Conservation (phyloP, 2,113 vertebrate genomes). For the Centropus unirufus region DNA sequence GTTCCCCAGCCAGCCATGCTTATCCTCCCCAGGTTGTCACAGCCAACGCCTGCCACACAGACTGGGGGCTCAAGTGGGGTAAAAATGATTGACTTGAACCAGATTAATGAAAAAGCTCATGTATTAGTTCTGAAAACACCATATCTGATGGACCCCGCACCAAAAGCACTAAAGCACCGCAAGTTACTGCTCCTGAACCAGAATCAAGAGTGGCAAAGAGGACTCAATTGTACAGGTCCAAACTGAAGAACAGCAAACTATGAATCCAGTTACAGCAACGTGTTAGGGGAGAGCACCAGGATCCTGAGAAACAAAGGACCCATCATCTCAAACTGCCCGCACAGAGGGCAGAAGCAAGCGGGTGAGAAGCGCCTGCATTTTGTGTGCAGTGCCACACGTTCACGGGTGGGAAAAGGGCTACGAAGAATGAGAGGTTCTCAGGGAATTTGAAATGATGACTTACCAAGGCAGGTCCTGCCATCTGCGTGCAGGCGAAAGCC, state of each 20-base stretch:
- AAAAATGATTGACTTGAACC: neutral
- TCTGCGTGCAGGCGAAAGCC: conserved; percentile 90
- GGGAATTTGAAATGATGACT: neutral
- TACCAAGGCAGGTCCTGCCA: conserved; percentile 90
- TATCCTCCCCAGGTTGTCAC: neutral
- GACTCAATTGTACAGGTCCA: fast-evolving
- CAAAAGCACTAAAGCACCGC: neutral
- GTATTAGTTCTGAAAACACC: neutral
- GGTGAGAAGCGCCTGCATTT: fast-evolving
- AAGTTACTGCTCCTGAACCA: neutral
- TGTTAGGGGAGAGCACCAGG: neutral
- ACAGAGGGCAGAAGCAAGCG: fast-evolving
- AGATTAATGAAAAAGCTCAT: no score
- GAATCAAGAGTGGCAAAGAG: neutral
- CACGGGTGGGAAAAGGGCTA: neutral
- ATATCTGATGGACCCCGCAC: fast-evolving
- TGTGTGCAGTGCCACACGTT: fast-evolving
- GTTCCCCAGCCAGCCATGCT: fast-evolving
- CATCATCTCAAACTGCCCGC: fast-evolving
- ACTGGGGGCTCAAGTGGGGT: neutral
- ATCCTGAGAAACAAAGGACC: neutral
- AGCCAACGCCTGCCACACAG: neutral
- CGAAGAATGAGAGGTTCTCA: fast-evolving
- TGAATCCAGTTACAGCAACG: neutral
- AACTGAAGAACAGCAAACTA: neutral